Conservation (phyloP, 2,113 vertebrate species). For the Aegotheles bennettii region DNA sequence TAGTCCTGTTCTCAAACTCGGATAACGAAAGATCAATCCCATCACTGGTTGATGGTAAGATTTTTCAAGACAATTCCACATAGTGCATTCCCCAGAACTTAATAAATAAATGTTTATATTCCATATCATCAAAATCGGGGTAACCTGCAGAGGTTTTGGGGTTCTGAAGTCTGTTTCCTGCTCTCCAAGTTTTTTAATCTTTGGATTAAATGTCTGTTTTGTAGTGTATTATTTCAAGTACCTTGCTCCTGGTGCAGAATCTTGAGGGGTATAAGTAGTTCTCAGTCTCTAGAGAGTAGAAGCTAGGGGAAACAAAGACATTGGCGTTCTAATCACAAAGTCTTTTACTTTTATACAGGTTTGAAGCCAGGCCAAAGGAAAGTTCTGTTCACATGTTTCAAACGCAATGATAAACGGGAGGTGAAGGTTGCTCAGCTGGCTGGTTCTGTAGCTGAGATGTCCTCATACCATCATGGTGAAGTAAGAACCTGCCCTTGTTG, state of each 20-base stretch:
- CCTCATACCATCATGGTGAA: slow-evolving; percentile 97
- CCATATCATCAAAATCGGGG: not conserved
- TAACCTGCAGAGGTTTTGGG: not conserved
- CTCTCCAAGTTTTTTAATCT: not conserved
- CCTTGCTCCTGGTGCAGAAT: not conserved
- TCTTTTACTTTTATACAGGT: slow-evolving; percentile 69
- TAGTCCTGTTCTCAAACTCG: slow-evolving; percentile 95
- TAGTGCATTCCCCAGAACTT: not conserved
- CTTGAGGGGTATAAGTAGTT: not conserved
- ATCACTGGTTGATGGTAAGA: slow-evolving; percentile 91
- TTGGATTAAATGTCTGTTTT: not conserved
- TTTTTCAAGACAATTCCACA: not conserved
- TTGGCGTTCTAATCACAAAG: not conserved
- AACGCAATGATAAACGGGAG: slow-evolving; percentile 93
- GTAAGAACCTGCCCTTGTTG: slow-evolving; percentile 63
- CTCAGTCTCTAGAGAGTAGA: not conserved
- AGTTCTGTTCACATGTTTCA: slow-evolving; percentile 93
- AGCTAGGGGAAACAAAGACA: not conserved
- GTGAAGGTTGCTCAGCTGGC: slow-evolving; percentile 98
- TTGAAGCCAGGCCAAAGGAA: slow-evolving; percentile 97
- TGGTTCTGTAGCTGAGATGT: slow-evolving; percentile 97
- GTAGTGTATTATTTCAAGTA: not conserved
- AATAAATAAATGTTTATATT: not conserved
- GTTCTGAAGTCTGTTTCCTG: not conserved
- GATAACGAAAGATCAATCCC: slow-evolving; percentile 98